Base-by-base conservation (phyloP, 2,797 vertebrate genomes). In the Apodemus agrarius region DNA sequence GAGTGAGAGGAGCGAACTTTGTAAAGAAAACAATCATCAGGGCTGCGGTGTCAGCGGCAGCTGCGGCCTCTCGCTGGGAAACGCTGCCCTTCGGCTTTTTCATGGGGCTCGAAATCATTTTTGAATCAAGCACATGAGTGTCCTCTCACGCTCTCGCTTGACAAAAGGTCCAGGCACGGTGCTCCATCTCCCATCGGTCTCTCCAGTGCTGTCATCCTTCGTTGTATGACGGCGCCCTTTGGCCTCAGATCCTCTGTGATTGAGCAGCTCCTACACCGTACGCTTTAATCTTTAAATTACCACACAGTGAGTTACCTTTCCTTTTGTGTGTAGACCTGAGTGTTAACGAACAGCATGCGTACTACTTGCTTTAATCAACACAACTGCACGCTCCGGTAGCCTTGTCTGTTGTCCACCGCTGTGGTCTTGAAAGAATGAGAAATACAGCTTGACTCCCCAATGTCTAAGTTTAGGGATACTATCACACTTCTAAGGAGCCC, bases 201-300 rank as follows among this genome's bases (percentile, higher is more conserved):
- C 52, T 16, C 63, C 46, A 10, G 4, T 49, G 43, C 11, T 67
- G 43, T 63, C 26, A 1, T 46, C 31, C 84, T 37, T 37, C 76
- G 37, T 24, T 40, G 0, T 82, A 17, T 37, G 6, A 87, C 52
- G 46, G 82, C 37, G 31, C 54, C 63, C 65, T 43, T 67, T 74
- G 65, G 9, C 76, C 49, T 91, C 43, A 92, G 3, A 16, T 76
- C 49, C 90, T 14, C 37, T 69, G 2, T 86, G 87, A 57, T 49
- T 63, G 6, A 6, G 19, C 87, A 91, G 72, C 57, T 91, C 9
- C 63, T 75, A 67, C 3, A n/a, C 37, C 65, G 21, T 40, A n/a
- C 63, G 16, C 81, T 87, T 92, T 90, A n/a, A 88, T 54, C 61
- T 92, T 92, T 65, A 46, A 83, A 46, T 78, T 34, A 84, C 16